phyloP scores from a whole-genome alignment of 2,888 invertebrate genomes.

The Coenonympha arcania region DNA sequence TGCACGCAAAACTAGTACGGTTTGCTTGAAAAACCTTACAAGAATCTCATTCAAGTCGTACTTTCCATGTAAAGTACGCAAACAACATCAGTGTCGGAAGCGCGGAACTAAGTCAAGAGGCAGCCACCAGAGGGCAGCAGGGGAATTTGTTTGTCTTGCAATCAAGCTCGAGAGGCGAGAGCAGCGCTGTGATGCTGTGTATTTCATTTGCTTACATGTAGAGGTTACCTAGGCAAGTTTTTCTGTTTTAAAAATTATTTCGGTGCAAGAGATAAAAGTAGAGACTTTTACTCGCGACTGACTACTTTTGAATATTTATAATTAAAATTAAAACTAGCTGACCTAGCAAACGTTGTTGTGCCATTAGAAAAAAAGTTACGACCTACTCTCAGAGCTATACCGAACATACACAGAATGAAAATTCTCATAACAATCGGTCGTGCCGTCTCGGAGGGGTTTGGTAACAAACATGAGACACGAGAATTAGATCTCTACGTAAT shows the following conservation, averaged over 20 bases:
- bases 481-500: too few species aligned
- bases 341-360: too few species aligned
- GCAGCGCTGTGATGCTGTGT: neutral
- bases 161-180: neutral
- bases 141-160: slow-evolving; percentile 7
- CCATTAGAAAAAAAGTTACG: too few species aligned
- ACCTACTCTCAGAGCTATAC: too few species aligned
- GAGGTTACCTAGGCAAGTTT: neutral
- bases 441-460: too few species aligned
- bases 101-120: slow-evolving; percentile 5
- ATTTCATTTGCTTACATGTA: neutral
- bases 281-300: too few species aligned
- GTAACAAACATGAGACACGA: too few species aligned
- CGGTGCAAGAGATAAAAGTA: neutral
- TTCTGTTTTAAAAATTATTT: neutral
- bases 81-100: neutral
- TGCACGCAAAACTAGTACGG: neutral
- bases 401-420: too few species aligned
- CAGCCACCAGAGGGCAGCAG: neutral
- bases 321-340: too few species aligned
- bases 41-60: too few species aligned
- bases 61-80: neutral
- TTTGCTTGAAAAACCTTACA: neutral
- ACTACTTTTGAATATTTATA: too few species aligned
- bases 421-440: too few species aligned